phyloP scores from a whole-genome alignment of 2,797 vertebrate species.

The Danio choprae region DNA sequence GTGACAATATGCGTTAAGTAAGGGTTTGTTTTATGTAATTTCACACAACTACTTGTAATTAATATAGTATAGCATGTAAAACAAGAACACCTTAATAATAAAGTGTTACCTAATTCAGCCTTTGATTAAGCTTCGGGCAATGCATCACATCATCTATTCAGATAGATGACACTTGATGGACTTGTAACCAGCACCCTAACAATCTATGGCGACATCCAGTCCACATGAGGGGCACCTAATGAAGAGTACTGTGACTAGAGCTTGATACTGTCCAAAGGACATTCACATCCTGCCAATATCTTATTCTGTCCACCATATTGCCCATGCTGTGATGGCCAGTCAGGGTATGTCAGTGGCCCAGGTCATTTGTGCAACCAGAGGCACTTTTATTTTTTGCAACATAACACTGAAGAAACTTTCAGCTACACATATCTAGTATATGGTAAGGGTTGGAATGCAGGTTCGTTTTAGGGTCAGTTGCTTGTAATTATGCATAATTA shows the following conservation, averaged over 20 bases:
- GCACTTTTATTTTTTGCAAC: not conserved
- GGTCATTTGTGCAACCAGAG: not conserved
- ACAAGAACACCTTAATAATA: too few relatives aligned
- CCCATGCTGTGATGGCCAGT: not conserved
- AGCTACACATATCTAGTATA: too few relatives aligned
- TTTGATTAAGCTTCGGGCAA: not conserved
- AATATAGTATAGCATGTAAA: too few relatives aligned
- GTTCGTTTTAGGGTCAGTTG: too few relatives aligned
- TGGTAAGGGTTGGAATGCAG: too few relatives aligned
- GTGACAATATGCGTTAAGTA: too few relatives aligned
- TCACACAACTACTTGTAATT: too few relatives aligned
- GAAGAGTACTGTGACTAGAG: slow-evolving; percentile 2
- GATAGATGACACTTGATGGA: slow-evolving; percentile 30
- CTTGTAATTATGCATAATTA: too few relatives aligned
- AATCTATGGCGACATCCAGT: slow-evolving; percentile 8
- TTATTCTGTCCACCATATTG: not conserved
- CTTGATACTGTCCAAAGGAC: not conserved
- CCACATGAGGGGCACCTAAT: slow-evolving; percentile 6
- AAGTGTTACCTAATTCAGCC: not conserved
- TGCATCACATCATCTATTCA: not conserved
- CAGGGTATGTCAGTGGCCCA: not conserved
- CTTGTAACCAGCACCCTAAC: not conserved
- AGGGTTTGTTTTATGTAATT: too few relatives aligned
- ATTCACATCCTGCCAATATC: not conserved
- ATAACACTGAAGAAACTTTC: not conserved